These are phyloP conservation scores for Ceyx melanurus DNA, from an alignment of 2,113 vertebrate species.

Conservation along the genomic window DNA sequence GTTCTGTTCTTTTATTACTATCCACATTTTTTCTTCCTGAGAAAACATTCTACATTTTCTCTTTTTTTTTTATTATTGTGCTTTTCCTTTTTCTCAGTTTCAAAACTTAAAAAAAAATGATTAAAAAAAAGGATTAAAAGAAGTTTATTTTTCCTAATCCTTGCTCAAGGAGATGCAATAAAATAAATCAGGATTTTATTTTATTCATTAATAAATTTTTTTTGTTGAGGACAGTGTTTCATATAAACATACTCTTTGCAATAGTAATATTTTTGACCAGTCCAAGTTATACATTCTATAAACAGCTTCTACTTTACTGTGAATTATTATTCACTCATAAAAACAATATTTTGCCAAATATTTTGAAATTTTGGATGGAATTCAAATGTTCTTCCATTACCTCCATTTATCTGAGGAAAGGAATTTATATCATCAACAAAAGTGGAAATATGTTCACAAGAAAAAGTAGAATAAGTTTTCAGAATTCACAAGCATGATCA, in stretches of 20 bases:
- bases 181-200: background rate
- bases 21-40: background rate
- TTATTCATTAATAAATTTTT: background rate
- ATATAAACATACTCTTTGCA: fast-evolving
- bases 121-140: background rate
- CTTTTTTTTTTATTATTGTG: background rate
- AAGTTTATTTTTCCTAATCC: background rate
- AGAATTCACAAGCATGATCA: background rate
- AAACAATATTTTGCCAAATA: background rate
- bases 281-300: background rate
- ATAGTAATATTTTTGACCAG: background rate
- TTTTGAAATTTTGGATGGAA: background rate
- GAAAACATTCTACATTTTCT: background rate
- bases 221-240: background rate
- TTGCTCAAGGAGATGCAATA: fast-evolving
- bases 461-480: background rate
- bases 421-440: background rate
- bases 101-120: background rate
- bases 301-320: background rate
- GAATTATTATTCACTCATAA: background rate
- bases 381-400: background rate
- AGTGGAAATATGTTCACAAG: background rate
- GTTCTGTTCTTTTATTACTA: background rate
- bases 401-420: background rate
- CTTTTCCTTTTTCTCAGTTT: background rate